Base-by-base conservation (phyloP, 2,797 vertebrate genomes). In the Channallabes apus region DNA sequence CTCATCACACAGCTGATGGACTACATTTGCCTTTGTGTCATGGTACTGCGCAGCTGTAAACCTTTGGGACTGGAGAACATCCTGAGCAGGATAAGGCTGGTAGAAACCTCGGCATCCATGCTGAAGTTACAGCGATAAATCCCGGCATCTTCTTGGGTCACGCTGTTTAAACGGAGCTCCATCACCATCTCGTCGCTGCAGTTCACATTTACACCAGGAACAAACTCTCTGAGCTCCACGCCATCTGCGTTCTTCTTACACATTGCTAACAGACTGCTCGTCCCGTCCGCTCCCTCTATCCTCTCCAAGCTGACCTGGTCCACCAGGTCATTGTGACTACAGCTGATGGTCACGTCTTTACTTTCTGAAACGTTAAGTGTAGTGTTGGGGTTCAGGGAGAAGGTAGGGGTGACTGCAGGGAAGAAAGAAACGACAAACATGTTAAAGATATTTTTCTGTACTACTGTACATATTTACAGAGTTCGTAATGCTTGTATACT, bases 61-160 rank as follows among this genome's bases (percentile, higher is more conserved):
- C 82, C 82, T 83, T 64, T 64, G 24, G 59, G 35, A 61, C 24
- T 64, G 82, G 69, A 2, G 4, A 75, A 20, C 18, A 75, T 14
- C 7, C 3, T 7, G 58, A 83, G 82, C 35, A 22, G 38, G 18
- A 83, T 64, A 46, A 73, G 22, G 18, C 7, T 75, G 71, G 35
- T 75, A 29, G 59, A 64, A 51, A 61, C 18, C 32, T n/a, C 69
- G 12, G 56, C 59, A 1, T 75, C 58, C 6, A 69, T 64, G 82
- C 58, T 83, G 69, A 75, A 62, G 82, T 83, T 75, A 75, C 82
- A 83, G 9, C 82, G 82, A 62, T 83, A 83, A 12, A 51, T 51
- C 41, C 80, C 80, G 9, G 2, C 4, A 1, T 81, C 64, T 2
- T 54, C n/a, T 32, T 22, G 46, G 80, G 46, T 81, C 41, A 81